Evolutionary conservation across 2,113 vertebrate species (phyloP).

Genomic region (Equus quagga): DNA sequence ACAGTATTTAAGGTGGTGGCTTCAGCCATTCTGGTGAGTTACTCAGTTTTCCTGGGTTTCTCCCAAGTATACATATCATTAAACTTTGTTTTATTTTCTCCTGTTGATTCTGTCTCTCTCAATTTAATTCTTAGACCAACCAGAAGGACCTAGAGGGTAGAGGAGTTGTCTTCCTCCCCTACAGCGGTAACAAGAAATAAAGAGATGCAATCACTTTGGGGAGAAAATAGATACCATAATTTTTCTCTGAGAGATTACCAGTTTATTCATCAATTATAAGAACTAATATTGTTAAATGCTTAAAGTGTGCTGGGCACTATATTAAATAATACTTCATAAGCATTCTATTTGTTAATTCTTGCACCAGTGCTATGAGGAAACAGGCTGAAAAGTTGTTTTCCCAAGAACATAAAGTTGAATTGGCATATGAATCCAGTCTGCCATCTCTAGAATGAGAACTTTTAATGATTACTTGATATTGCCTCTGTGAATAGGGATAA

Average conservation of each 20-base stretch:
- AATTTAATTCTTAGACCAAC: neutral
- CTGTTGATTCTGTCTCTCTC: no score
- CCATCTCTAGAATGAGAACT: neutral
- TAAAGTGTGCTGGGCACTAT: neutral
- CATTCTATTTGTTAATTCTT: neutral
- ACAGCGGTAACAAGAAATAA: neutral
- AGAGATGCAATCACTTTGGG: neutral
- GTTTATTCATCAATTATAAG: neutral
- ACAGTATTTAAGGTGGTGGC: no score
- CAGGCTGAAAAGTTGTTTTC: neutral
- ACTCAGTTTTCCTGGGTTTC: no score
- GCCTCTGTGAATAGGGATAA: neutral
- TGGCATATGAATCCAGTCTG: neutral
- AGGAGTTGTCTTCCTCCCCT: no score
- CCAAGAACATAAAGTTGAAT: neutral
- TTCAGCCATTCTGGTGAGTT: no score
- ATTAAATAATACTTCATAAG: neutral
- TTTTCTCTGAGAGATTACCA: neutral
- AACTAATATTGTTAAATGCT: neutral
- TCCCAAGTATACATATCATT: no score
- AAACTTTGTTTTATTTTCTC: no score
- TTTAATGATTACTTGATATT: neutral
- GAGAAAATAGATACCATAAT: neutral
- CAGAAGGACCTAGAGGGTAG: no score
- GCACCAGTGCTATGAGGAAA: neutral